Evolutionary conservation across 2,888 invertebrate genomes (phyloP).

Genomic region (Geotrupes spiniger): DNA sequence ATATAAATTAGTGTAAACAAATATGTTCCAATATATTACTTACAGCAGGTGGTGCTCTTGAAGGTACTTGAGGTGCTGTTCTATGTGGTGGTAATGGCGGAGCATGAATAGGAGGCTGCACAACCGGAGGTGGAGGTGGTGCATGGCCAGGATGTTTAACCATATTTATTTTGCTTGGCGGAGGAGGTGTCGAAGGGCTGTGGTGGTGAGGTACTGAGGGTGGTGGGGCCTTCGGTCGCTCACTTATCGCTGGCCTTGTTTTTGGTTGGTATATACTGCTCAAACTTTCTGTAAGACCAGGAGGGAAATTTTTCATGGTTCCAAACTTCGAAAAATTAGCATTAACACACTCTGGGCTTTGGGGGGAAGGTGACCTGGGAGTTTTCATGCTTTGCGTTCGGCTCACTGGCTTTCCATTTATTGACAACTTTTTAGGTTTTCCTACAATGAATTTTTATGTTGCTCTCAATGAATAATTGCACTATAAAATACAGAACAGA

Average conservation of each 20-base stretch:
- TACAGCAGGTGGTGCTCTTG: conserved; percentile 39
- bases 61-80: conserved; percentile 35
- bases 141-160: conserved; percentile 41
- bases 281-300: conserved; percentile 50
- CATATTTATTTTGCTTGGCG: conserved; percentile 31
- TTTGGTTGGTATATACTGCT: conserved; percentile 34
- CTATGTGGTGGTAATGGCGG: conserved; percentile 39
- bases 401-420: conserved; percentile 61
- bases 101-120: conserved; percentile 29
- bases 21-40: too few species aligned
- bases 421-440: conserved; percentile 62
- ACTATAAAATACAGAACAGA: background rate
- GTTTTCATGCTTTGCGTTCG: conserved; percentile 83
- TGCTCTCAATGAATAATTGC: background rate
- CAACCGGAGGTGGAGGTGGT: conserved; percentile 35
- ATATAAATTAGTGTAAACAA: too few species aligned
- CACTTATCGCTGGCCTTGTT: conserved; percentile 38
- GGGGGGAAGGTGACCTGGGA: conserved; percentile 66
- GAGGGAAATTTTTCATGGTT: conserved; percentile 51
- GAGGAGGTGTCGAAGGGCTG: conserved; percentile 50
- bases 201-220: conserved; percentile 47
- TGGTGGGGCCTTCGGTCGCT: conserved; percentile 46
- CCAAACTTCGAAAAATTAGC: conserved; percentile 42
- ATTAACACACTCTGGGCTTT: conserved; percentile 45
- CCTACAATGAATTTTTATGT: conserved; percentile 27